These are phyloP conservation scores for Cataglyphis altisquamis DNA, from an alignment of 2,888 invertebrate genomes.

Conservation along the genomic window DNA sequence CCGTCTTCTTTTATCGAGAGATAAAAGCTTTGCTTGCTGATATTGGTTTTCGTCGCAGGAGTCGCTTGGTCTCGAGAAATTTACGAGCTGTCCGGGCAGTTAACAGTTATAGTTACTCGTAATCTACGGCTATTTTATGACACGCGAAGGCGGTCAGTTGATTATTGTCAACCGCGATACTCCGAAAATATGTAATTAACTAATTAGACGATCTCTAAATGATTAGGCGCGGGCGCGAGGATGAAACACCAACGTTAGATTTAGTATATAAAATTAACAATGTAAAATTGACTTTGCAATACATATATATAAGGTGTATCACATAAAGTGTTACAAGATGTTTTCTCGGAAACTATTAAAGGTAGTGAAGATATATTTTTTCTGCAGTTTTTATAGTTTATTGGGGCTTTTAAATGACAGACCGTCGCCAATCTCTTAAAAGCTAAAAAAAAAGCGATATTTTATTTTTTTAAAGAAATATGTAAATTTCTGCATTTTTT, in stretches of 20 bases:
- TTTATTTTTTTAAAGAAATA: too few relatives aligned
- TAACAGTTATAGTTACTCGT: constrained; percentile 25
- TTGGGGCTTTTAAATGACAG: too few relatives aligned
- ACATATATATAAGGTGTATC: neutral
- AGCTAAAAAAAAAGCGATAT: too few relatives aligned
- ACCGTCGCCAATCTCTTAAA: too few relatives aligned
- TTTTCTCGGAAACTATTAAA: too few relatives aligned
- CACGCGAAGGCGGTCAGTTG: neutral
- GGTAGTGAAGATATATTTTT: too few relatives aligned
- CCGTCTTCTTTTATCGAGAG: constrained; percentile 33
- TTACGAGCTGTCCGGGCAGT: constrained; percentile 23
- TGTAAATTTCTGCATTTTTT: too few relatives aligned
- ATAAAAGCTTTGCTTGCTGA: constrained; percentile 15
- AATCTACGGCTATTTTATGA: constrained; percentile 32
- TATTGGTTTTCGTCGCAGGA: constrained; percentile 40
- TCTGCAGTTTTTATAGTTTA: too few relatives aligned
- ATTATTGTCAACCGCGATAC: constrained; percentile 13
- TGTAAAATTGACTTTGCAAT: constrained; percentile 1
- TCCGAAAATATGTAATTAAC: constrained; percentile 32
- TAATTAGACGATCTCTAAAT: constrained; percentile 46
- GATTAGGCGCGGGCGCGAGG: constrained; percentile 11
- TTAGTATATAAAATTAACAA: constrained; percentile 3
- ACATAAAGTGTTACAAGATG: too few relatives aligned
- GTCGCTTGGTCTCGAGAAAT: constrained; percentile 28
- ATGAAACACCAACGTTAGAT: constrained; percentile 6